phyloP scores from a whole-genome alignment of 2,888 invertebrate species.

The Branchipolynoe longqiensis region DNA sequence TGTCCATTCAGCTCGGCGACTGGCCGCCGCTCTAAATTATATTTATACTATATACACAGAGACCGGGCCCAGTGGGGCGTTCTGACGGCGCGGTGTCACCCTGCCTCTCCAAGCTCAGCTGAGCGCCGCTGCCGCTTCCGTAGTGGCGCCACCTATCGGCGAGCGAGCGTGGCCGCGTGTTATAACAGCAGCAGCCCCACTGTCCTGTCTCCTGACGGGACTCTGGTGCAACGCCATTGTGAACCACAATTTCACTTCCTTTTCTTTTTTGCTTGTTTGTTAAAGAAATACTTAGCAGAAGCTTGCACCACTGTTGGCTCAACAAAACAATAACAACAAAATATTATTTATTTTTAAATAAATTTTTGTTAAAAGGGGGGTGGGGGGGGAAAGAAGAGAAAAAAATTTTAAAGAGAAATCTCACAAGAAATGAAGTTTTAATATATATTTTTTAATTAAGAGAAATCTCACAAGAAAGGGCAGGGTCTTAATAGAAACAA shows the following conservation, averaged over 20 bases:
- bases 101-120: not conserved
- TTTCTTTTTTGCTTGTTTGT: not conserved
- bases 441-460: no score
- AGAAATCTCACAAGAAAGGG: no score
- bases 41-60: conserved; percentile 22
- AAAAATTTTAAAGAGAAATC: not conserved
- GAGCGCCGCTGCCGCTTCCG: not conserved
- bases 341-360: not conserved
- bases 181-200: no score
- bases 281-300: not conserved
- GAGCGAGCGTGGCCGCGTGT: no score
- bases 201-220: not conserved
- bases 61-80: no score
- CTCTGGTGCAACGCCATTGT: not conserved
- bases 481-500: no score
- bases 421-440: no score
- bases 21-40: not conserved
- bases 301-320: not conserved
- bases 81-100: no score
- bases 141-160: no score
- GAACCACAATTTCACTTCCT: not conserved
- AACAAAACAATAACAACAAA: not conserved
- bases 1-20: not conserved
- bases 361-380: not conserved
- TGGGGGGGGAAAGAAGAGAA: not conserved